A percentile compares a stretch with the other conserved stretches of the same genome.
phyloP scores from a whole-genome alignment of 92 coral and sea anemone species.

The Zoanthus solanderi region DNA sequence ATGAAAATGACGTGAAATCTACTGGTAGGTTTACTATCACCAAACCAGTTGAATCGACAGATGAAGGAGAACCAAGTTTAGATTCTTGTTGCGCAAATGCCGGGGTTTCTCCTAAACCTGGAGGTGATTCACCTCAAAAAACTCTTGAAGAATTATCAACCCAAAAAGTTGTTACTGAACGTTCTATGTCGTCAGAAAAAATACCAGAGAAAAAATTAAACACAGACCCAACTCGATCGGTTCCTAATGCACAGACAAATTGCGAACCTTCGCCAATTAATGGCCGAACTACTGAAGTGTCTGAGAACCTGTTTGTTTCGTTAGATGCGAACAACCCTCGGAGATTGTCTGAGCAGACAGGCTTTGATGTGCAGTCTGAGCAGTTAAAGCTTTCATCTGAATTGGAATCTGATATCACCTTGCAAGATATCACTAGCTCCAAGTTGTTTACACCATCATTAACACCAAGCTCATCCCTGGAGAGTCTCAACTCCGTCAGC shows the following conservation, averaged over 20 bases:
- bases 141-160: background rate
- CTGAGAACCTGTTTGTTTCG: background rate
- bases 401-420: constrained; percentile 60
- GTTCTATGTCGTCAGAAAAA: background rate
- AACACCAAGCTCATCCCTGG: constrained; percentile 93
- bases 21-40: constrained; percentile 48
- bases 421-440: constrained; percentile 58
- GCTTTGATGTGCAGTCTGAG: constrained; percentile 8
- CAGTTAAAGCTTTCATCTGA: constrained; percentile 22
- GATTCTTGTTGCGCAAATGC: background rate
- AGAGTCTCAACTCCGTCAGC: constrained; percentile 80
- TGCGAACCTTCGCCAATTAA: background rate
- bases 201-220: background rate
- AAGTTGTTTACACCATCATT: constrained; percentile 55
- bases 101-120: background rate
- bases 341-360: background rate
- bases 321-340: background rate
- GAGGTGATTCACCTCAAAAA: background rate
- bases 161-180: background rate
- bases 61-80: background rate
- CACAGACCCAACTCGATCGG: background rate
- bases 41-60: constrained; percentile 14
- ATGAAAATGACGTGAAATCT: constrained; percentile 20
- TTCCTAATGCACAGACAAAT: background rate
- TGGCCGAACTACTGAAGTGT: background rate